Conservation (phyloP, 1,140 invertebrate genomes). For the Venturia canescens region DNA sequence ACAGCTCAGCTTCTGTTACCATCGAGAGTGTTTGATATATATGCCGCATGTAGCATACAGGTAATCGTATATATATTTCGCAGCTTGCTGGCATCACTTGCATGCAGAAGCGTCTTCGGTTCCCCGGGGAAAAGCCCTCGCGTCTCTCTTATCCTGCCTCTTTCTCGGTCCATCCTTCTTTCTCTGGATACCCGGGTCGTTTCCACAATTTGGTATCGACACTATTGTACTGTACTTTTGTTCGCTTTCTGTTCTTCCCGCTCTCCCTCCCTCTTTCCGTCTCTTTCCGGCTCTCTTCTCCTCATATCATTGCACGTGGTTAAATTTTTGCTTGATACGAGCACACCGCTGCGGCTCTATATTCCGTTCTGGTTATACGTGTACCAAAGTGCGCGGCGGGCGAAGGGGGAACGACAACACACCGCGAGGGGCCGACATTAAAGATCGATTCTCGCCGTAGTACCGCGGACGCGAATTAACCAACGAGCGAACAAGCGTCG, state of each 20-base stretch:
- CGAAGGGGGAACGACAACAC: neutral
- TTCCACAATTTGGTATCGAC: constrained; percentile 22
- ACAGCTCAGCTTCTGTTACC: constrained; percentile 9
- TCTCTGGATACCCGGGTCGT: constrained; percentile 5
- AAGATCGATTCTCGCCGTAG: constrained; percentile 24
- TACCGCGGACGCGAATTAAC: constrained; percentile 8
- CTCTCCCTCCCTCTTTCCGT: constrained; percentile 35
- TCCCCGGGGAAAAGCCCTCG: constrained; percentile 7
- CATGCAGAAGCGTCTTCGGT: constrained; percentile 18
- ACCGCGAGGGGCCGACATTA: constrained; percentile 26
- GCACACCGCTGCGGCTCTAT: neutral
- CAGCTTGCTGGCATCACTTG: constrained; percentile 18
- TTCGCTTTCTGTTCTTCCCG: constrained; percentile 26
- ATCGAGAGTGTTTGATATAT: neutral
- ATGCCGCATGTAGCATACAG: neutral
- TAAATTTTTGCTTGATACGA: constrained; percentile 37
- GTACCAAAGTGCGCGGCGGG: neutral
- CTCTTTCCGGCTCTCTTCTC: constrained; percentile 24
- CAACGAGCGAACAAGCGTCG: constrained; percentile 7
- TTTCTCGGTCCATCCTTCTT: constrained; percentile 1
- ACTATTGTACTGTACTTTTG: constrained; percentile 3
- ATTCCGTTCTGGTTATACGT: neutral
- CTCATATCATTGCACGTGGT: constrained; percentile 38
- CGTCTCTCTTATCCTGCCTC: constrained; percentile 14
- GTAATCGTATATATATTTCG: constrained; percentile 20